phyloP scores from a whole-genome alignment of 2,888 invertebrate genomes.

The Conchocele bisecta region DNA sequence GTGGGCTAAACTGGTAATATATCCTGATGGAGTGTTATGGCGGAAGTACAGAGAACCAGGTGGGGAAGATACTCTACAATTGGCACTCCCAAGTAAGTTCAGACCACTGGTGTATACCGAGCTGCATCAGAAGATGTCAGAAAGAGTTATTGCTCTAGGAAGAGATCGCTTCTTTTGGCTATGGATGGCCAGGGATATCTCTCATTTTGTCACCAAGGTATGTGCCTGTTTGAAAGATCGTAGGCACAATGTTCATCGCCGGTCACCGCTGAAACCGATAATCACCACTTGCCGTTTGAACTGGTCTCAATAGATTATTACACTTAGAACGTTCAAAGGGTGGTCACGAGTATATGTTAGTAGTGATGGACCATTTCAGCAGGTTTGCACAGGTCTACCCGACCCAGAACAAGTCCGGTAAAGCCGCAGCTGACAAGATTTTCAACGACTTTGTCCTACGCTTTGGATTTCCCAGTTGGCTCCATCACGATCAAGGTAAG shows the following conservation, averaged over 20 bases:
- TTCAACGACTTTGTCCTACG: constrained; percentile 48
- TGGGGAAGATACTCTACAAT: not conserved
- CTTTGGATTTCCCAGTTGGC: constrained; percentile 48
- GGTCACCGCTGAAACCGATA: constrained; percentile 28
- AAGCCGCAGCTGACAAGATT: constrained; percentile 47
- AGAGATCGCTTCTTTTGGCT: constrained; percentile 29
- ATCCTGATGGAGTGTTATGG: not conserved
- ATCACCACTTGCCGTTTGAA: constrained; percentile 40
- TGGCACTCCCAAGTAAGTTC: constrained; percentile 4
- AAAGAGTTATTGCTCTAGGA: constrained; percentile 7
- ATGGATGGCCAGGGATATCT: constrained; percentile 15
- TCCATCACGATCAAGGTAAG: constrained; percentile 57
- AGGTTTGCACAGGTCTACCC: constrained; percentile 49
- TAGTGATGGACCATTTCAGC: constrained; percentile 54
- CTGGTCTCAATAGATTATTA: constrained; percentile 51
- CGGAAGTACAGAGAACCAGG: not conserved
- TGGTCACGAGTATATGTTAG: constrained; percentile 52
- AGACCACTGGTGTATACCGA: not conserved
- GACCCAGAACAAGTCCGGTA: constrained; percentile 40
- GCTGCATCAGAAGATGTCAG: constrained; percentile 16
- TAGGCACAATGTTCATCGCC: not conserved
- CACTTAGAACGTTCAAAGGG: constrained; percentile 50
- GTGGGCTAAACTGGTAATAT: not conserved
- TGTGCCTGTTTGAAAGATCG: constrained; percentile 28
- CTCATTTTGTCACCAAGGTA: constrained; percentile 7